Conservation (phyloP, 2,113 vertebrate genomes). For the Nesogale talazaci region DNA sequence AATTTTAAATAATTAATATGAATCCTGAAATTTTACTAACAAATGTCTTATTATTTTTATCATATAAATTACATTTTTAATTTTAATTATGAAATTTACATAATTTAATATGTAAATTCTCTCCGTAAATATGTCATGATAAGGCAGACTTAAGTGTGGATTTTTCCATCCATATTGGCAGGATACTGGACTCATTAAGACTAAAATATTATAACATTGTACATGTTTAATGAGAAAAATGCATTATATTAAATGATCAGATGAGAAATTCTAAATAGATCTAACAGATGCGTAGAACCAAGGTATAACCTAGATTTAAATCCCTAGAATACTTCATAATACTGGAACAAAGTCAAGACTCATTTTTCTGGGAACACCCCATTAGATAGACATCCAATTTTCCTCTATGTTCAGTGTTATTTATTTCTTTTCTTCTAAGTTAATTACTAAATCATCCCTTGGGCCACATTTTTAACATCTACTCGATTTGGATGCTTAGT, state of each 20-base stretch:
- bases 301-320: background rate
- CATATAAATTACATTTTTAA: too few relatives aligned
- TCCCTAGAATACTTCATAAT: background rate
- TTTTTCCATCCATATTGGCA: background rate
- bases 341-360: background rate
- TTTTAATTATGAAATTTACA: background rate
- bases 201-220: background rate
- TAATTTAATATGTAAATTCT: background rate
- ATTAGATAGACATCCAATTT: background rate
- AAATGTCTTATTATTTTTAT: background rate
- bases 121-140: background rate
- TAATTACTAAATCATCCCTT: background rate
- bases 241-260: constrained; percentile 75
- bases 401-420: background rate
- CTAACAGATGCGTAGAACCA: background rate
- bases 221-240: background rate
- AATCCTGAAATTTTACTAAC: too few relatives aligned
- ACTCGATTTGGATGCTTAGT: background rate
- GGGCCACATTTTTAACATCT: background rate
- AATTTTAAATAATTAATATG: too few relatives aligned
- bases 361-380: background rate
- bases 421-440: background rate
- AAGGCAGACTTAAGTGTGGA: background rate
- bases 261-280: constrained; percentile 41
- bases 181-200: background rate